Conservation (phyloP, 2,797 vertebrate species). For the Brachymystax lenok region DNA sequence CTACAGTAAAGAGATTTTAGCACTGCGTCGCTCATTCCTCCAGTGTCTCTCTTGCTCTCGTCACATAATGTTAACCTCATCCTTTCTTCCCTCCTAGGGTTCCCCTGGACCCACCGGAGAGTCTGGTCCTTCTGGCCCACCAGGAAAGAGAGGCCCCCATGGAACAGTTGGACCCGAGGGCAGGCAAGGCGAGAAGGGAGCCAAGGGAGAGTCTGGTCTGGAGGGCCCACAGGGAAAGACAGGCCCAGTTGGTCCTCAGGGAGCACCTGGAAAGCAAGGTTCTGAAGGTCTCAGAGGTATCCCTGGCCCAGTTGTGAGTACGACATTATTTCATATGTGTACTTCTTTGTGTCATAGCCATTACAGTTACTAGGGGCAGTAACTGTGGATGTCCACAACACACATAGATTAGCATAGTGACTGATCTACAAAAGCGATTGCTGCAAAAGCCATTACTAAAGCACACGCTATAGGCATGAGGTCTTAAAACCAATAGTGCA, state of each 20-base stretch:
- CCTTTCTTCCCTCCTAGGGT: slow-evolving; percentile 73
- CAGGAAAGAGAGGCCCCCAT: slow-evolving; percentile 94
- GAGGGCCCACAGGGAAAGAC: slow-evolving; percentile 97
- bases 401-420: too few relatives aligned
- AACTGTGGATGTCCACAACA: neutral
- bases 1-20: neutral
- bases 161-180: slow-evolving; percentile 92
- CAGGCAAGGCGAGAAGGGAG: slow-evolving; percentile 95
- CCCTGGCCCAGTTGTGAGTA: slow-evolving; percentile 94
- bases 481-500: neutral
- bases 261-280: slow-evolving; percentile 93
- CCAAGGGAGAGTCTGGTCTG: slow-evolving; percentile 94
- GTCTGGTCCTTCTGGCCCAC: slow-evolving; percentile 93
- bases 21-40: neutral
- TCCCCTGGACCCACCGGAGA: slow-evolving; percentile 97
- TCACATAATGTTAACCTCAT: slow-evolving; percentile 73
- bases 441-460: too few relatives aligned
- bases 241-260: slow-evolving; percentile 95
- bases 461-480: too few relatives aligned
- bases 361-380: neutral
- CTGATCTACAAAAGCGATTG: too few relatives aligned
- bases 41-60: neutral
- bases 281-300: slow-evolving; percentile 95
- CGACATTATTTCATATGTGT: neutral
- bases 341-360: neutral